Conservation (phyloP, 2,888 invertebrate species). For the Eurois occulta region DNA sequence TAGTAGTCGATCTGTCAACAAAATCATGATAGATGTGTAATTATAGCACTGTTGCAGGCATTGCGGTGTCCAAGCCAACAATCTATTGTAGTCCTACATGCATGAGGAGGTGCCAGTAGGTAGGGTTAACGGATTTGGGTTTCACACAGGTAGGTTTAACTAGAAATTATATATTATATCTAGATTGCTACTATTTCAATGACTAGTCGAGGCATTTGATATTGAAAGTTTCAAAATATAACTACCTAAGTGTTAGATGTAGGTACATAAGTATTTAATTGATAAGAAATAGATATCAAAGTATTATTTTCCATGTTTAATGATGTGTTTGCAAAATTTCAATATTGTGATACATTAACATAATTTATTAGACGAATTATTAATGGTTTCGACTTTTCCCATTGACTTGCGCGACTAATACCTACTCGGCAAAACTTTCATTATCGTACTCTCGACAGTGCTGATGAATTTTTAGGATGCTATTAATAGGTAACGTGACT, state of each 20-base stretch:
- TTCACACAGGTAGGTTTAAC: neutral
- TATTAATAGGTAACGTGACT: conserved; percentile 19
- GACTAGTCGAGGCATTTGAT: neutral
- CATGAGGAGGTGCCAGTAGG: neutral
- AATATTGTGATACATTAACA: conserved; percentile 10
- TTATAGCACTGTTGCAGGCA: neutral
- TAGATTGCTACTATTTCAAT: neutral
- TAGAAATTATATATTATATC: neutral
- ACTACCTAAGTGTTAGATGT: neutral
- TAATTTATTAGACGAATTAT: conserved; percentile 31
- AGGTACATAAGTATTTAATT: no score
- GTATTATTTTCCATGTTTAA: conserved; percentile 6
- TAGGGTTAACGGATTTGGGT: neutral
- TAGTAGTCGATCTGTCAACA: conserved; percentile 4
- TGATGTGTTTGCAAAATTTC: conserved; percentile 1
- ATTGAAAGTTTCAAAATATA: neutral
- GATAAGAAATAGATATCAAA: neutral
- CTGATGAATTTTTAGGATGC: conserved; percentile 43
- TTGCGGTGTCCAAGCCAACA: conserved; percentile 1
- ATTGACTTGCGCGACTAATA: conserved; percentile 40
- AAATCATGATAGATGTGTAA: neutral
- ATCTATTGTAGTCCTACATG: conserved; percentile 2
- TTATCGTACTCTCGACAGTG: conserved; percentile 27
- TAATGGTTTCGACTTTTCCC: conserved; percentile 34
- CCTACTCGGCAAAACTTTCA: conserved; percentile 42